A percentile compares a stretch with the other conserved stretches of the same genome.
phyloP scores from a whole-genome alignment of 2,113 vertebrate genomes.

The Brachypteracias leptosomus region DNA sequence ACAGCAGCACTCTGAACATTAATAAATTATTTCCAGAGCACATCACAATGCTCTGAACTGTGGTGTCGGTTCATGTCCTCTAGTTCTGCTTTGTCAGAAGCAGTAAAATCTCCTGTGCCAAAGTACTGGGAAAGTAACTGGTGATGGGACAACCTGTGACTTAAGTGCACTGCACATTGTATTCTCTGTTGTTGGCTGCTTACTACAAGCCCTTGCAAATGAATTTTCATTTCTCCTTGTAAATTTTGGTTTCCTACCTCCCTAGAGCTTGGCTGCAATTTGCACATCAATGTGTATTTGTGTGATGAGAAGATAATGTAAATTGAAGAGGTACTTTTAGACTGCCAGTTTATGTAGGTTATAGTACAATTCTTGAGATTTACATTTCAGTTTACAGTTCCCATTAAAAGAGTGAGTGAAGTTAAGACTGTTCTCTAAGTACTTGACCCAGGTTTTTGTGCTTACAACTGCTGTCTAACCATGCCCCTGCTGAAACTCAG shows the following conservation, averaged over 20 bases:
- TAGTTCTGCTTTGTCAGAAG: not conserved
- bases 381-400: not conserved
- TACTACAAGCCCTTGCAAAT: not conserved
- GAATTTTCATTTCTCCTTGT: not conserved
- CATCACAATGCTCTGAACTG: not conserved
- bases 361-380: not conserved
- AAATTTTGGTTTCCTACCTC: not conserved
- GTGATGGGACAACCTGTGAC: not conserved
- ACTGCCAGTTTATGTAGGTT: not conserved
- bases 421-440: not conserved
- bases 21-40: not conserved
- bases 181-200: not conserved
- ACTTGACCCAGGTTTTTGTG: not conserved
- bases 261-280: not conserved
- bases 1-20: not conserved
- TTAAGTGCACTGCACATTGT: rapidly evolving
- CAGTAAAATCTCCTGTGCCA: not conserved
- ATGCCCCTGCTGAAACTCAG: not conserved
- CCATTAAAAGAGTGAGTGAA: not conserved
- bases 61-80: not conserved
- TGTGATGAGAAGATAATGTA: not conserved
- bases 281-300: not conserved
- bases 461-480: not conserved
- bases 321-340: not conserved
- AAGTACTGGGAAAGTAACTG: not conserved